Percentiles rank a stretch among this genome's conserved stretches.
Conservation (phyloP, 2,797 vertebrate species). For the Hirundo rustica region DNA sequence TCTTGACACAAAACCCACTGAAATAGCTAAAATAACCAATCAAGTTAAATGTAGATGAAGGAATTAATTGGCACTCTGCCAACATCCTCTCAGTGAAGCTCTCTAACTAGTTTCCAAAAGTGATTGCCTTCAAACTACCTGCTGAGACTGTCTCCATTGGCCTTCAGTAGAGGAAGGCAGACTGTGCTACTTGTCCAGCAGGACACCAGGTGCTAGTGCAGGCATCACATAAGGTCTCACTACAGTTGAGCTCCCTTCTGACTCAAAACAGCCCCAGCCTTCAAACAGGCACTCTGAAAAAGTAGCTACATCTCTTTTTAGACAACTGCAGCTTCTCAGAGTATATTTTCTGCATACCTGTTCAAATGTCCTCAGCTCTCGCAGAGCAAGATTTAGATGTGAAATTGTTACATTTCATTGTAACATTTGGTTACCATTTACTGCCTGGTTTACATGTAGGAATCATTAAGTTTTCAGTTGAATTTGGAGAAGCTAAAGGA, state of each 20-base stretch:
- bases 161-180: neutral
- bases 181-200: neutral
- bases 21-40: neutral
- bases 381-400: neutral
- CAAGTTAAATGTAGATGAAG: neutral
- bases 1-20: neutral
- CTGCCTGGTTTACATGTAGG: neutral
- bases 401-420: neutral
- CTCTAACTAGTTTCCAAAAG: neutral
- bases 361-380: neutral
- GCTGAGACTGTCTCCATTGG: neutral
- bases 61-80: neutral
- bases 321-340: neutral
- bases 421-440: neutral
- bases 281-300: neutral
- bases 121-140: neutral
- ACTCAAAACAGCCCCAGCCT: neutral
- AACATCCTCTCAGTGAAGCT: neutral
- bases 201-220: neutral
- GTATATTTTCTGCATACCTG: neutral
- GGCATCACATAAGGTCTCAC: fast-evolving
- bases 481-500: neutral
- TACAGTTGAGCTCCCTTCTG: neutral
- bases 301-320: neutral
- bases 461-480: neutral